Base-by-base conservation (phyloP, 53 echinoderm and acorn worm genomes). In the Henricia sp. region DNA sequence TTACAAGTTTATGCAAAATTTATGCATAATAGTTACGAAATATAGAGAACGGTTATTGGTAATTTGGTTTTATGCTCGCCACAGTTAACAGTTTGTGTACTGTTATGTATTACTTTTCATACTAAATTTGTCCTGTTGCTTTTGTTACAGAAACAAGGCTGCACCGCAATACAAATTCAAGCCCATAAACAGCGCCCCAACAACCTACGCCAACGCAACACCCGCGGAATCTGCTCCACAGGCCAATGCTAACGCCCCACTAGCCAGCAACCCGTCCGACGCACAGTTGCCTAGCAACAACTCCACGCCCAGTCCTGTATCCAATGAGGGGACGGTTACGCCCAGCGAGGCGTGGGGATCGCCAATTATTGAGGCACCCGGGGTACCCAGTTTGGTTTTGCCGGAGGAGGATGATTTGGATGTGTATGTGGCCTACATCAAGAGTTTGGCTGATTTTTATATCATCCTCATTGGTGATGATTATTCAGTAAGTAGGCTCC, bases 371-470 rank as follows among this genome's bases (percentile, higher is more conserved):
- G 65, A 50, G 25, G 63, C 60, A 6, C 64, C 64, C 27, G 80
- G 80, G 19, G 46, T 80, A 28, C 80, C 80, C 65, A 80, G 30
- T 39, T 28, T 86, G 35, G 42, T 29, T 17, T 42, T 86, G 14
- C 86, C 86, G n/a, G 86, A 75, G 29, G 76, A 86, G 28, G 66
- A 67, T 5, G 55, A 66, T 3, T 86, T 66, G 86, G 86, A 86
- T 21, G 67, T 86, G 24, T 86, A 86, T 48, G 86, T 86, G 68
- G 39, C 86, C 0, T 86, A 72, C 59, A 86, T 86, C 86, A 86
- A 53, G 64, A 51, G 67, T 73, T 19, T 86, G 21, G 52, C 75
- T 0, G 86, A 86, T 34, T 86, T 86, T 25, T 76, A 52, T 37
- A 76, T 67, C 67, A 74, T 86, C 21, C 67, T 86, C 24, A 70